phyloP scores from a whole-genome alignment of 2,113 vertebrate species.

The Vidua chalybeata region DNA sequence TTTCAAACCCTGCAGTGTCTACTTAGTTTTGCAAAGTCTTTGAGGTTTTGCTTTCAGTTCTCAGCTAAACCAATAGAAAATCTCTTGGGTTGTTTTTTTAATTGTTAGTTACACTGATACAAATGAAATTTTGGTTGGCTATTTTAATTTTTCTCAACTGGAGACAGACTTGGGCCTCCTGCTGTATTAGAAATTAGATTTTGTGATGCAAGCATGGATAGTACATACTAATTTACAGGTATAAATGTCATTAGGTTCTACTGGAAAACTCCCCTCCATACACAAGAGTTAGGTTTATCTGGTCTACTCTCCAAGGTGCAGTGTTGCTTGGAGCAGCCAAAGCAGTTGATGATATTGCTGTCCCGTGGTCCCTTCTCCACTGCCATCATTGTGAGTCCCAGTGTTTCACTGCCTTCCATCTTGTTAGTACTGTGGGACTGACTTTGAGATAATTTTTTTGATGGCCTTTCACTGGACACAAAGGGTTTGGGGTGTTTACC shows the following conservation, averaged over 20 bases:
- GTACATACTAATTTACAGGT: neutral
- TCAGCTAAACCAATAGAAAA: neutral
- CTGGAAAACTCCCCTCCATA: neutral
- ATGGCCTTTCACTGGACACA: neutral
- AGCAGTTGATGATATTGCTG: neutral
- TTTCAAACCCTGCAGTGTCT: neutral
- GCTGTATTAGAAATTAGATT: neutral
- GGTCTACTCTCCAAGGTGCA: neutral
- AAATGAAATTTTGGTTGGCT: neutral
- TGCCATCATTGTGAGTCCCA: rapidly evolving
- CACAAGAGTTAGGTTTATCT: neutral
- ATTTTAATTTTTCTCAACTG: neutral
- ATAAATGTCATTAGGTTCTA: neutral
- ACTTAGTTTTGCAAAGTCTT: neutral
- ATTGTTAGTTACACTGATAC: neutral
- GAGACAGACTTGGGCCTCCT: neutral
- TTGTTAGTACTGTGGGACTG: neutral
- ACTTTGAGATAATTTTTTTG: neutral
- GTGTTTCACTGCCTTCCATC: neutral
- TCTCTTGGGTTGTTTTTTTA: neutral
- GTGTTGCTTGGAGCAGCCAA: neutral
- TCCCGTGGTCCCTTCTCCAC: neutral
- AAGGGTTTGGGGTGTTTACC: neutral
- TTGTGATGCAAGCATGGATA: neutral
- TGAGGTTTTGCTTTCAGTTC: neutral